A percentile compares a stretch with the other conserved stretches of the same genome.
phyloP scores from a whole-genome alignment of 2,888 invertebrate genomes.

The Athalia circularis region DNA sequence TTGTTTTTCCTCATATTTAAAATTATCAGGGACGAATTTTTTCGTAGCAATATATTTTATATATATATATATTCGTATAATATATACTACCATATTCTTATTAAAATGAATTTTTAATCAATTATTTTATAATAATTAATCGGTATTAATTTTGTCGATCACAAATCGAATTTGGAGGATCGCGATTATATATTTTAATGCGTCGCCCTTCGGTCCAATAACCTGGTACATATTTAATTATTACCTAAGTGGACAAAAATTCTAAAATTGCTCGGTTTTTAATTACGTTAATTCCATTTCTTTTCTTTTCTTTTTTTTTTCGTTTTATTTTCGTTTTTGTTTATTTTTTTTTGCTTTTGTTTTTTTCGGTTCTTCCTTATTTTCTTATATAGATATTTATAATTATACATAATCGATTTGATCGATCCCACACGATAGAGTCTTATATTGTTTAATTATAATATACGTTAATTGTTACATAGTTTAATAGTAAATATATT shows the following conservation, averaged over 20 bases:
- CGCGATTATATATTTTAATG: no score
- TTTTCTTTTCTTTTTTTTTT: no score
- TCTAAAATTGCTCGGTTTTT: slow-evolving; percentile 52
- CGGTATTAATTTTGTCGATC: neutral
- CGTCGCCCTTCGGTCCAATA: neutral
- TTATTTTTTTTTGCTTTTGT: no score
- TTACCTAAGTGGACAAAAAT: slow-evolving; percentile 49
- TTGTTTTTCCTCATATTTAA: neutral
- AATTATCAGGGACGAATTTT: neutral
- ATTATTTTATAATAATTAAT: neutral
- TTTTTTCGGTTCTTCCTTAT: slow-evolving; percentile 36
- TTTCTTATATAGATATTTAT: no score
- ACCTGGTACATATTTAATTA: slow-evolving; percentile 1
- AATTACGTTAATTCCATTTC: no score
- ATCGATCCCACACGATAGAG: slow-evolving; percentile 52
- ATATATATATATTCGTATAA: no score
- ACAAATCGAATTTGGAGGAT: neutral
- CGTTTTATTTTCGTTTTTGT: no score
- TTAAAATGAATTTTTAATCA: neutral
- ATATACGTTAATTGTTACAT: slow-evolving; percentile 54
- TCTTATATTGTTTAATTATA: slow-evolving; percentile 53
- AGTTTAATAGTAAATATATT: slow-evolving; percentile 73
- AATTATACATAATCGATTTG: slow-evolving; percentile 28
- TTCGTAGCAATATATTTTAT: neutral
- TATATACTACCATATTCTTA: no score